Percentiles rank a stretch among this genome's conserved stretches.
phyloP scores from a whole-genome alignment of 2,888 invertebrate genomes.

The Pheosia tremula region DNA sequence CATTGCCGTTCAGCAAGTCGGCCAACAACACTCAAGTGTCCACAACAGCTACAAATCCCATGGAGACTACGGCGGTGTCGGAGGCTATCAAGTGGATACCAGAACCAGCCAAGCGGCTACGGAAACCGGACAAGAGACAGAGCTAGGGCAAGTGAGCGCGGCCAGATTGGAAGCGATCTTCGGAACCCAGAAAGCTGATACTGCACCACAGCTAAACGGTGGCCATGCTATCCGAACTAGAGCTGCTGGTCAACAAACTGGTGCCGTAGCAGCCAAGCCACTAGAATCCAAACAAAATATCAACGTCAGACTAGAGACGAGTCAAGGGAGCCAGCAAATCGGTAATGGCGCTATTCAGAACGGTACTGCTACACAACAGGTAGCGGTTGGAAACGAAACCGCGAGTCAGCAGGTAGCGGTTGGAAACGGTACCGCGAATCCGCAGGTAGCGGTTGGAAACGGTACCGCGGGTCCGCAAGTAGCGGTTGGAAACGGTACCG shows the following conservation, averaged over 20 bases:
- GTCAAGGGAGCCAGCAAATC: too few relatives aligned
- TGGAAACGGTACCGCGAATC: background rate
- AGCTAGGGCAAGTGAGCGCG: background rate
- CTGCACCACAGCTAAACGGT: background rate
- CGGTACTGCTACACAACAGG: too few relatives aligned
- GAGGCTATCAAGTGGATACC: background rate
- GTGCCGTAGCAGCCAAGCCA: too few relatives aligned
- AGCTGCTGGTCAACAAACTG: too few relatives aligned
- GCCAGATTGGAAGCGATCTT: background rate
- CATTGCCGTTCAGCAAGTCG: background rate
- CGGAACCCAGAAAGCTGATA: background rate
- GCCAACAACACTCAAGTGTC: background rate
- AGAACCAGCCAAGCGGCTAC: background rate
- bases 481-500: too few relatives aligned
- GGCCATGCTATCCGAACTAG: too few relatives aligned
- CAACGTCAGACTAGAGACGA: too few relatives aligned
- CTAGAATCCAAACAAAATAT: too few relatives aligned
- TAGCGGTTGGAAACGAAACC: too few relatives aligned
- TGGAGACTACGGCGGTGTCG: background rate
- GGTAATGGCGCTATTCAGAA: too few relatives aligned
- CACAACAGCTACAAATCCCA: background rate
- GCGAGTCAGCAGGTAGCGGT: too few relatives aligned
- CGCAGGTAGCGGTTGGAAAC: background rate
- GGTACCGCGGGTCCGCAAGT: background rate
- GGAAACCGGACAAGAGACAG: background rate